Conservation (phyloP, 2,113 vertebrate species). For the Erythrolamprus reginae region DNA sequence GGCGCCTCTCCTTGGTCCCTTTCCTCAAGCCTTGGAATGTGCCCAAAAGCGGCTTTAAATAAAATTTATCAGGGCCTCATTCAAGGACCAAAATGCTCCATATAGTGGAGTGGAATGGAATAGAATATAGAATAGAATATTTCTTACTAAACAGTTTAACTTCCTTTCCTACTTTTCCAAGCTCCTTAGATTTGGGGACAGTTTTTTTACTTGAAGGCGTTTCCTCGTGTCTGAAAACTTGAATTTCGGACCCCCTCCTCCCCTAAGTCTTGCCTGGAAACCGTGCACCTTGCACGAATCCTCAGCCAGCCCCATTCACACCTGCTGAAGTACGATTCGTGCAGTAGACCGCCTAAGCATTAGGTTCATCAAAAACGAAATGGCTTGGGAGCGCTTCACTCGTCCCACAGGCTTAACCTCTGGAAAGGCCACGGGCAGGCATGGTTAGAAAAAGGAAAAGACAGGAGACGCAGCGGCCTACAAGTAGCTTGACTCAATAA, state of each 20-base stretch:
- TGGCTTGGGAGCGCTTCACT: background rate
- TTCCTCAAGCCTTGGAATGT: background rate
- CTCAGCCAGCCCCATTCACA: background rate
- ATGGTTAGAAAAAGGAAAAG: background rate
- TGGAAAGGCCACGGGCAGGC: background rate
- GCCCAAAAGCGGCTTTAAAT: background rate
- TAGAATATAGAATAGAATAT: no score
- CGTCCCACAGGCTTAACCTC: background rate
- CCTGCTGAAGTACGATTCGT: background rate
- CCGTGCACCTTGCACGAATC: background rate
- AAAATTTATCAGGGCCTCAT: background rate
- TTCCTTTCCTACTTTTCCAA: background rate
- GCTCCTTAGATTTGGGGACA: background rate
- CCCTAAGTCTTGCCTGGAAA: background rate
- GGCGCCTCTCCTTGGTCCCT: background rate
- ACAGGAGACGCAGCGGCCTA: background rate
- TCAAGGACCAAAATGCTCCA: background rate
- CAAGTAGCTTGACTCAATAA: background rate
- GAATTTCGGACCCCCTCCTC: background rate
- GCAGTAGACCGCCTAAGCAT: background rate
- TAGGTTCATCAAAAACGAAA: background rate
- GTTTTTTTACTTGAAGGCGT: background rate
- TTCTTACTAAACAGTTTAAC: background rate
- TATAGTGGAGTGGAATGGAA: no score
- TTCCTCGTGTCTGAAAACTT: background rate